These are phyloP conservation scores for Tachysurus vachellii DNA, from an alignment of 2,113 vertebrate species.

Conservation along the genomic window DNA sequence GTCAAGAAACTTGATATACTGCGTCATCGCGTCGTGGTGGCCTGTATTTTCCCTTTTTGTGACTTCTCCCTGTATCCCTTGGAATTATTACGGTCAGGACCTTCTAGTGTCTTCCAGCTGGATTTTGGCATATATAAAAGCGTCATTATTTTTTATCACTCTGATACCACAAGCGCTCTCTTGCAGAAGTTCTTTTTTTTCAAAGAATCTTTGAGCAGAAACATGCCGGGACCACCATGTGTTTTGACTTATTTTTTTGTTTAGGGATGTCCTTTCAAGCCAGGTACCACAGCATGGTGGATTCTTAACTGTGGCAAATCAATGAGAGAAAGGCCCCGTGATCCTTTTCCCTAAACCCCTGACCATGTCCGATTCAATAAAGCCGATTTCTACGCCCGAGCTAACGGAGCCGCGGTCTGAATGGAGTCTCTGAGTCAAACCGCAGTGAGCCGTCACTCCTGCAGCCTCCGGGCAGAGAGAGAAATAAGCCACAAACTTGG, in stretches of 20 bases:
- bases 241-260: constrained; percentile 66
- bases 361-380: constrained; percentile 73
- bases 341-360: constrained; percentile 67
- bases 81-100: constrained; percentile 46
- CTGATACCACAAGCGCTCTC: not conserved
- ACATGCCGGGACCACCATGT: constrained; percentile 57
- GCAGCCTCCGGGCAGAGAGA: constrained; percentile 44
- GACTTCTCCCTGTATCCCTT: constrained; percentile 46
- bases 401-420: constrained; percentile 61
- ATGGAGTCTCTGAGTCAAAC: constrained; percentile 62
- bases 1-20: constrained; percentile 76
- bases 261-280: constrained; percentile 60
- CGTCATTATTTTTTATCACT: constrained; percentile 26
- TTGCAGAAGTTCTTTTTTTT: not conserved
- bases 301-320: constrained; percentile 70
- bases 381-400: constrained; percentile 69
- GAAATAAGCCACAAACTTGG: constrained; percentile 51
- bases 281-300: constrained; percentile 61
- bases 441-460: constrained; percentile 56
- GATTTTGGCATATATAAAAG: constrained; percentile 16
- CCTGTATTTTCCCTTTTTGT: constrained; percentile 58
- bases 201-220: constrained; percentile 33
- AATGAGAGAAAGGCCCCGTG: constrained; percentile 70
- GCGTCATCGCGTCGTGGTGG: constrained; percentile 69
- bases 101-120: constrained; percentile 20